Percentiles rank a stretch among this genome's conserved stretches.
Evolutionary conservation across 2,113 vertebrate species (phyloP).

Genomic region (Sapayoa aenigma): DNA sequence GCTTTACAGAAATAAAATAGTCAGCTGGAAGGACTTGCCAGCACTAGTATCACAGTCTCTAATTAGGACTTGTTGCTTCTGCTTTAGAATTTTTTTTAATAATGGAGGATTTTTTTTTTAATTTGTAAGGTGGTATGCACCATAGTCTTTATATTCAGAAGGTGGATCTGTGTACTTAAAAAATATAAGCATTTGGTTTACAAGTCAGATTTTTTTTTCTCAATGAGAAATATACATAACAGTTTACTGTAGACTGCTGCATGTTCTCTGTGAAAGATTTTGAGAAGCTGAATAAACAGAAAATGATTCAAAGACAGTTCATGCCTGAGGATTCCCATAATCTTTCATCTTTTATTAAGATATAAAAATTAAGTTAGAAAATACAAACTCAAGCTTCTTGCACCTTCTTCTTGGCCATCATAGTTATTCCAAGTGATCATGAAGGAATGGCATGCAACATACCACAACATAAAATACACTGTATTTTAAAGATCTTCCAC

Average conservation of each 20-base stretch:
- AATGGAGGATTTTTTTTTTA: background rate
- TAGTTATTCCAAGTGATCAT: background rate
- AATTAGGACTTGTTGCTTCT: background rate
- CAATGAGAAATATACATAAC: background rate
- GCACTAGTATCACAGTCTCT: background rate
- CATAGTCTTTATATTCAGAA: background rate
- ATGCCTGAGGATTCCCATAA: background rate
- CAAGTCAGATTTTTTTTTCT: background rate
- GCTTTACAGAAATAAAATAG: background rate
- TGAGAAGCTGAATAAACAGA: background rate
- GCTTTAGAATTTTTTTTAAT: background rate
- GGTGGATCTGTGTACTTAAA: background rate
- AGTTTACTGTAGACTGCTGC: background rate
- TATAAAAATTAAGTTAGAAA: background rate
- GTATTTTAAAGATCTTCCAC: conserved; percentile 16
- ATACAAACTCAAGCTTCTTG: background rate
- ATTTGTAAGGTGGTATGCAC: background rate
- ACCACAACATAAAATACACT: background rate
- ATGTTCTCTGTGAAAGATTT: background rate
- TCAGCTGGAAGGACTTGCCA: background rate
- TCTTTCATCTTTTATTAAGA: background rate
- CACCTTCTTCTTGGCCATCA: background rate
- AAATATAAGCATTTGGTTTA: background rate
- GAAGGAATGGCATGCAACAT: background rate
- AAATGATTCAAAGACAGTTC: background rate